These are phyloP conservation scores for Leistus spinibarbis DNA, from an alignment of 2,888 invertebrate species.

Conservation along the genomic window DNA sequence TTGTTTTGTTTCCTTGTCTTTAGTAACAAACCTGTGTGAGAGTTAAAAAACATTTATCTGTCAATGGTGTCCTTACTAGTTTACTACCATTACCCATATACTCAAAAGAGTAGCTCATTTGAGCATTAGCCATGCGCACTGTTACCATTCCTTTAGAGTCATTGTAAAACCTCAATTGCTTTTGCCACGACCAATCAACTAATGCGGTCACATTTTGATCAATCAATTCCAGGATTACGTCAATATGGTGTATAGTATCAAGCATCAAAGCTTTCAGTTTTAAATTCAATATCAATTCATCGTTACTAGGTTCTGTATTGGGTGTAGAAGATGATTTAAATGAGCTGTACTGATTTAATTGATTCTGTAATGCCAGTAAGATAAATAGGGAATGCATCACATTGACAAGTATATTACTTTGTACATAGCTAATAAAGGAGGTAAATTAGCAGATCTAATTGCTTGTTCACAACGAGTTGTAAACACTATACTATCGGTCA, in stretches of 20 bases:
- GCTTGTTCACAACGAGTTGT: constrained; percentile 84
- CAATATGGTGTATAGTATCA: constrained; percentile 91
- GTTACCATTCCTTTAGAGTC: constrained; percentile 66
- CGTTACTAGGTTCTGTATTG: constrained; percentile 34
- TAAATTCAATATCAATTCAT: constrained; percentile 59
- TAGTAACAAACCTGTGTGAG: constrained; percentile 76
- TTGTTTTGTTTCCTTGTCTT: background rate
- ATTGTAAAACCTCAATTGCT: constrained; percentile 85
- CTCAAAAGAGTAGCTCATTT: constrained; percentile 96
- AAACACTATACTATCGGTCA: constrained; percentile 84
- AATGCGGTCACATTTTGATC: constrained; percentile 68
- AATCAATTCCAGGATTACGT: constrained; percentile 79
- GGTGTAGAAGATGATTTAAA: constrained; percentile 50
- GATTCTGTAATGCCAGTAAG: constrained; percentile 51
- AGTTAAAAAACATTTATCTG: constrained; percentile 97
- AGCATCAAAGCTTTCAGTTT: constrained; percentile 92
- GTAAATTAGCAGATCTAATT: constrained; percentile 69
- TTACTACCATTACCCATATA: constrained; percentile 97
- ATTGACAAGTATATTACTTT: constrained; percentile 51
- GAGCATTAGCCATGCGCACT: constrained; percentile 90
- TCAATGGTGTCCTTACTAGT: constrained; percentile 93
- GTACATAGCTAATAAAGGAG: constrained; percentile 58
- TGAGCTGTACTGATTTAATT: constrained; percentile 60
- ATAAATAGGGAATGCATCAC: background rate
- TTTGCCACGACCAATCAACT: constrained; percentile 93